A percentile compares a stretch with the other conserved stretches of the same genome.
These are phyloP conservation scores for Rhea americana DNA, from an alignment of 2,113 vertebrate genomes.

Conservation along the genomic window DNA sequence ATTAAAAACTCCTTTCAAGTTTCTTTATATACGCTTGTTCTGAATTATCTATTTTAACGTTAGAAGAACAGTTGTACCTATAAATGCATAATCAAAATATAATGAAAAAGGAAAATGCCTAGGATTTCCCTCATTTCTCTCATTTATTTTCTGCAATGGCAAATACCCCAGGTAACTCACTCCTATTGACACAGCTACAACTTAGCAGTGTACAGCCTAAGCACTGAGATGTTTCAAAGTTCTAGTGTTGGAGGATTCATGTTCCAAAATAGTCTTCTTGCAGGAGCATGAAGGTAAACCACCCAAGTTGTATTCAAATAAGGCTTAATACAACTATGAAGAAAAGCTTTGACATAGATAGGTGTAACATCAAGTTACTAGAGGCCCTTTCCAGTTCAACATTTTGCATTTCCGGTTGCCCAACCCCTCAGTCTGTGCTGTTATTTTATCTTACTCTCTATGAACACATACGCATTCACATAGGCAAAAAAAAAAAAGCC, in stretches of 20 bases:
- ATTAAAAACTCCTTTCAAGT: not conserved
- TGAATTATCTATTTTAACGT: not conserved
- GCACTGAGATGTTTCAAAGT: not conserved
- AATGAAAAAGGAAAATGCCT: not conserved
- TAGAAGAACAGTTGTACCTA: not conserved
- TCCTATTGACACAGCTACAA: not conserved
- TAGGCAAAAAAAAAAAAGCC: not conserved
- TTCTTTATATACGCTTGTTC: not conserved
- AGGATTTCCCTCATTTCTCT: not conserved
- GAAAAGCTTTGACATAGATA: not conserved
- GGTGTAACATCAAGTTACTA: not conserved
- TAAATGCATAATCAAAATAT: not conserved
- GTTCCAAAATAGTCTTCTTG: not conserved
- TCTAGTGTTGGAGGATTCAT: not conserved
- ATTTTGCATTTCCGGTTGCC: not conserved
- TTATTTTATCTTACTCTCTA: not conserved
- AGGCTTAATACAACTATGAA: not conserved
- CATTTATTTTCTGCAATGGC: not conserved
- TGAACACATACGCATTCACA: not conserved
- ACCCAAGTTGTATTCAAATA: not conserved
- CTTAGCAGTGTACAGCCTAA: fast-evolving
- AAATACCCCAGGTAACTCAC: not conserved
- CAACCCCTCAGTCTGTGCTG: not conserved
- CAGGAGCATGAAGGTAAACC: not conserved
- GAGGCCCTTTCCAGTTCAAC: not conserved